Conservation (phyloP, 2,888 invertebrate genomes). For the Leptopilina syphax region DNA sequence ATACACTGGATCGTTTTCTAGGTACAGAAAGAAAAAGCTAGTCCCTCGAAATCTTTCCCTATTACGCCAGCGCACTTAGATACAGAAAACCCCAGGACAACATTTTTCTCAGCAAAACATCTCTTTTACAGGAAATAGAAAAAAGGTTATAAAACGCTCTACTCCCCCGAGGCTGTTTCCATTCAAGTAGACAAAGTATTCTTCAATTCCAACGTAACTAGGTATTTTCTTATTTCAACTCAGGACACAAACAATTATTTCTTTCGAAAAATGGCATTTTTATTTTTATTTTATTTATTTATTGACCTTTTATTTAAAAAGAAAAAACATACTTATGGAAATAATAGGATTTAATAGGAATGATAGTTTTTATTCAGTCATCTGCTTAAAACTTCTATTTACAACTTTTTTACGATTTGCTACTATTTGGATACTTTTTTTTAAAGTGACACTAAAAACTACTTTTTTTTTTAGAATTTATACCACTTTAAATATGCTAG, state of each 20-base stretch:
- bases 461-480: too few species aligned
- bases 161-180: conserved; percentile 18
- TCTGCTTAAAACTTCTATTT: too few species aligned
- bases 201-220: conserved; percentile 31
- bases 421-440: too few species aligned
- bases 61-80: conserved; percentile 32
- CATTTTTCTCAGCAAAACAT: conserved; percentile 37
- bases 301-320: too few species aligned
- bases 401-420: too few species aligned
- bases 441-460: too few species aligned
- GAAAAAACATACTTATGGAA: too few species aligned
- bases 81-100: conserved; percentile 33
- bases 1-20: conserved; percentile 49
- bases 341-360: too few species aligned
- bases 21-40: conserved; percentile 48
- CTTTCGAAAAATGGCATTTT: not conserved
- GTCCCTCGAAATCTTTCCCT: conserved; percentile 32
- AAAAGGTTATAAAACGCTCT: conserved; percentile 37
- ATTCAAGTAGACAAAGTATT: conserved; percentile 34
- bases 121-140: conserved; percentile 39
- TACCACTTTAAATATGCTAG: too few species aligned
- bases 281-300: not conserved
- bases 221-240: conserved; percentile 9
- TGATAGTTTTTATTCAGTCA: too few species aligned
- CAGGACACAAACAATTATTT: not conserved